phyloP scores from a whole-genome alignment of 2,888 invertebrate genomes.

The Metopia argyrocephala region DNA sequence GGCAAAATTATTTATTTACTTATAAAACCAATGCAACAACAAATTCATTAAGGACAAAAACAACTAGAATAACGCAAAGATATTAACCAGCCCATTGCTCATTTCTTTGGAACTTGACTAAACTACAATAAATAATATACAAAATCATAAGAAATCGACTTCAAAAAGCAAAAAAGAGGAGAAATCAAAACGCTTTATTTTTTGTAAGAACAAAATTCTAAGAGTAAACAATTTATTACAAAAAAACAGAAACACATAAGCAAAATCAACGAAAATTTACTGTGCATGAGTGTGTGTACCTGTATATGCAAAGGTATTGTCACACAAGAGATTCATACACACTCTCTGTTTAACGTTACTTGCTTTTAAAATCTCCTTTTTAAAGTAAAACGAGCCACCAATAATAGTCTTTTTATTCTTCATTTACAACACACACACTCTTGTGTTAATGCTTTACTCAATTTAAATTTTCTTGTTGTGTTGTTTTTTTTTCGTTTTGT shows the following conservation, averaged over 20 bases:
- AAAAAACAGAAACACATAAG: too few species aligned
- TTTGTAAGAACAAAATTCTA: slow-evolving; percentile 11
- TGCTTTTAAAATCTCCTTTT: not conserved
- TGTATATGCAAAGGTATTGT: slow-evolving; percentile 30
- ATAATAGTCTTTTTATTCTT: not conserved
- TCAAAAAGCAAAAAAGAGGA: not conserved
- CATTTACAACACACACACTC: not conserved
- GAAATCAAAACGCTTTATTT: not conserved
- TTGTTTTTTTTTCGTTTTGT: not conserved
- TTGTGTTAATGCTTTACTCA: slow-evolving; percentile 14
- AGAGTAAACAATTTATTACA: slow-evolving; percentile 36
- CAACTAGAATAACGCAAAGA: slow-evolving; percentile 10
- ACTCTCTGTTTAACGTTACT: not conserved
- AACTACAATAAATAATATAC: slow-evolving; percentile 12
- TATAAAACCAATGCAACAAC: not conserved
- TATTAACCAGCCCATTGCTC: slow-evolving; percentile 36
- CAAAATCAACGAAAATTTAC: too few species aligned
- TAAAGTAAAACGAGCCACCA: not conserved
- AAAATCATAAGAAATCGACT: slow-evolving; percentile 1
- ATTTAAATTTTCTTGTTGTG: slow-evolving; percentile 43
- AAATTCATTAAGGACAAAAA: slow-evolving; percentile 14
- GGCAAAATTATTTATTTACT: slow-evolving; percentile 49
- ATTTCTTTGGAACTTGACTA: slow-evolving; percentile 42
- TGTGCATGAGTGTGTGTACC: not conserved
- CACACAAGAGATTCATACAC: not conserved